A percentile compares a stretch with the other conserved stretches of the same genome.
phyloP scores from a whole-genome alignment of 2,797 vertebrate species.

The Myotis daubentonii region DNA sequence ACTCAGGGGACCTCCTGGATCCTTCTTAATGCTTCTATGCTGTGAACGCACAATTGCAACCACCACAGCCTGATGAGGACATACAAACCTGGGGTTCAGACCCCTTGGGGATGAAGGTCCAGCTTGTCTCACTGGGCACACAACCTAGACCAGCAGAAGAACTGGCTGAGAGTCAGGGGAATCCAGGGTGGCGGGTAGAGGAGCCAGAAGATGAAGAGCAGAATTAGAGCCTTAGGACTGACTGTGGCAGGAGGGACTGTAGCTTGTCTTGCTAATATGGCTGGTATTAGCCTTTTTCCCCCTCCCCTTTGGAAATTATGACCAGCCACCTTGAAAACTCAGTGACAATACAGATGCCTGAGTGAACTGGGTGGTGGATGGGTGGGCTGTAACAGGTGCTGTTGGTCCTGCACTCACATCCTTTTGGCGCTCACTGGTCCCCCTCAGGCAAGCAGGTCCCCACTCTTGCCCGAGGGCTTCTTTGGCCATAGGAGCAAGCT shows the following conservation, averaged over 20 bases:
- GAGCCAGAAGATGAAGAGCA: background rate
- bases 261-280: background rate
- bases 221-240: background rate
- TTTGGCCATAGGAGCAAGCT: background rate
- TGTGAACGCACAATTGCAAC: background rate
- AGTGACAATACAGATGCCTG: background rate
- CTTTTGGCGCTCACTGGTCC: background rate
- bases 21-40: background rate
- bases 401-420: background rate
- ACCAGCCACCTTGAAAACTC: background rate
- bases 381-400: background rate
- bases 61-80: background rate
- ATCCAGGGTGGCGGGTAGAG: background rate
- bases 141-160: background rate
- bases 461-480: background rate
- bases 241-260: background rate
- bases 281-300: background rate
- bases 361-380: background rate
- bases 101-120: background rate
- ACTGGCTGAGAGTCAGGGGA: background rate
- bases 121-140: background rate
- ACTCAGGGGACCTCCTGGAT: background rate
- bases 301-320: background rate
- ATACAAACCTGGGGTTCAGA: background rate
- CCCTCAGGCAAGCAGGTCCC: background rate